These are phyloP conservation scores for Holothuria leucospilota DNA, from an alignment of 53 echinoderm and acorn worm genomes.

Conservation along the genomic window DNA sequence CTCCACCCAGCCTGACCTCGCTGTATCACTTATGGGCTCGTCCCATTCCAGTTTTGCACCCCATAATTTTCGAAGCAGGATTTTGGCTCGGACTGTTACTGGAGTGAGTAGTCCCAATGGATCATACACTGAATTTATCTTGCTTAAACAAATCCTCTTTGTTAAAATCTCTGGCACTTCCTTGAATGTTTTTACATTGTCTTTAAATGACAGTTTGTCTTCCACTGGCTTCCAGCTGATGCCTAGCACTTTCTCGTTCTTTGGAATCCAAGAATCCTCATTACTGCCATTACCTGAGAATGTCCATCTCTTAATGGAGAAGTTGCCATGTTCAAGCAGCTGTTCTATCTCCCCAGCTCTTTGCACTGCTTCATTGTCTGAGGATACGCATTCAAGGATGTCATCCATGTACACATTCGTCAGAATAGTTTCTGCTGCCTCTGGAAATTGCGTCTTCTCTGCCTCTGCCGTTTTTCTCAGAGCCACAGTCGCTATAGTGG, in stretches of 20 bases:
- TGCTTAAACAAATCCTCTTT: slow-evolving; percentile 58
- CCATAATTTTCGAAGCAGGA: slow-evolving; percentile 52
- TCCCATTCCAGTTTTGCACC: slow-evolving; percentile 50
- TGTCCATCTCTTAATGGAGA: slow-evolving; percentile 53
- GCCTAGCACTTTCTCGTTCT: slow-evolving; percentile 61
- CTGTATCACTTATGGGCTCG: slow-evolving; percentile 1
- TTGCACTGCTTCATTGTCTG: slow-evolving; percentile 14
- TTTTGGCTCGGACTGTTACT: slow-evolving; percentile 53
- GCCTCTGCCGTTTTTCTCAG: slow-evolving; percentile 60
- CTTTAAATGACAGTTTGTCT: slow-evolving; percentile 35
- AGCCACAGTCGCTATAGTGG: slow-evolving; percentile 59
- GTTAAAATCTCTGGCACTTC: slow-evolving; percentile 52
- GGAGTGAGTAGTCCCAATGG: slow-evolving; percentile 58
- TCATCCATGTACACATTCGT: slow-evolving; percentile 64
- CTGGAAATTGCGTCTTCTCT: slow-evolving; percentile 19
- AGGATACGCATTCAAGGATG: slow-evolving; percentile 52
- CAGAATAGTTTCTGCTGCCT: slow-evolving; percentile 51
- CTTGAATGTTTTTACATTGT: slow-evolving; percentile 25
- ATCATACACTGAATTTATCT: slow-evolving; percentile 63
- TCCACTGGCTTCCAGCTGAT: slow-evolving; percentile 52
- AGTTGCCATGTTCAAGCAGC: slow-evolving; percentile 58
- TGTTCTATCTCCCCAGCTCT: slow-evolving; percentile 48
- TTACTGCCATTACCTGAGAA: slow-evolving; percentile 31
- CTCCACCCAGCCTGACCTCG: slow-evolving; percentile 11
- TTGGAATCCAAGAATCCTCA: slow-evolving; percentile 31